Evolutionary conservation across 2,888 invertebrate genomes (phyloP).

Genomic region (Ariolimax columbianus): DNA sequence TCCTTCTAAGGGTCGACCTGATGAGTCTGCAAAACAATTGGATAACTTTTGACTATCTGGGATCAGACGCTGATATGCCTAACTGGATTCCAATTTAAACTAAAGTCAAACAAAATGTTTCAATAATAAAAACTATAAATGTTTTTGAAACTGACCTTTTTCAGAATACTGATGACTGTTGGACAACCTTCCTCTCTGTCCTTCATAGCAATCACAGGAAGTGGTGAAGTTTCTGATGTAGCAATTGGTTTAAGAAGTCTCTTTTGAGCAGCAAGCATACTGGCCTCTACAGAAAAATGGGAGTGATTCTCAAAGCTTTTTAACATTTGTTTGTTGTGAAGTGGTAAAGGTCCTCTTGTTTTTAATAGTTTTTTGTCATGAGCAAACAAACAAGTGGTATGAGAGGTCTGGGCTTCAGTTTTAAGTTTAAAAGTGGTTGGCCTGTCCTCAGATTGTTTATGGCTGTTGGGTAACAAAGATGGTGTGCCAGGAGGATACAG

Average conservation of each 20-base stretch:
- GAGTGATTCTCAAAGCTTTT: neutral
- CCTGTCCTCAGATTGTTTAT: neutral
- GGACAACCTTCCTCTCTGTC: conserved; percentile 60
- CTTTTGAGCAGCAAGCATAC: conserved; percentile 65
- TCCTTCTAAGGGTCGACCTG: no score
- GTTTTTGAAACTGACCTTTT: no score
- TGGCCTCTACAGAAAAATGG: conserved; percentile 62
- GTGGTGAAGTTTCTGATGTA: conserved; percentile 60
- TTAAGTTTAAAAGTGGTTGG: neutral
- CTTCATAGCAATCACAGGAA: conserved; percentile 64
- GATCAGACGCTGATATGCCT: no score
- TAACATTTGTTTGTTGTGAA: neutral
- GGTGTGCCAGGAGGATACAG: neutral
- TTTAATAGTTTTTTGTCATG: neutral
- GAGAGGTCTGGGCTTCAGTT: neutral
- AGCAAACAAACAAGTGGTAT: neutral
- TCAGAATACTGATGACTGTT: conserved; percentile 71
- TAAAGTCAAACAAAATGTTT: no score
- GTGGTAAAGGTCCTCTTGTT: neutral
- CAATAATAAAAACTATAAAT: no score
- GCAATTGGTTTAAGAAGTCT: conserved; percentile 61
- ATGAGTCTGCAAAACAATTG: no score
- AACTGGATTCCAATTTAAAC: no score
- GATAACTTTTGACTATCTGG: no score
- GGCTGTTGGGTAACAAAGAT: neutral